Evolutionary conservation across 2,113 vertebrate genomes (phyloP), one percentile per base, ranked within the genome.

Genomic region (Ondatra zibethicus): DNA sequence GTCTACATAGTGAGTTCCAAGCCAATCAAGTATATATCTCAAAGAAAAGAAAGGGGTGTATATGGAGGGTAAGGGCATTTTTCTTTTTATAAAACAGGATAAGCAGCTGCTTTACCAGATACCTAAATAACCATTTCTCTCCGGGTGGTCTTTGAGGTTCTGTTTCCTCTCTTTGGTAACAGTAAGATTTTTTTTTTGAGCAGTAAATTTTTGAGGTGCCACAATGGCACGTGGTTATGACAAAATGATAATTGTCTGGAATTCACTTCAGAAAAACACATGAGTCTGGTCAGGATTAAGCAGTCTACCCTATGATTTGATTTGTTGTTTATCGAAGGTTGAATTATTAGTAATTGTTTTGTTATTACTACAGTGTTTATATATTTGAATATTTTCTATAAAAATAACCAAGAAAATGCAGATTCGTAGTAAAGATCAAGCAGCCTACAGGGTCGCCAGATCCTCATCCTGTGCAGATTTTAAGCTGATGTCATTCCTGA

Each of bases 191-290:
- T n/a, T n/a, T n/a, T n/a, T n/a, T n/a, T n/a, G n/a, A n/a, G n/a
- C n/a, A n/a, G n/a, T n/a, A n/a, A n/a, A n/a, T n/a, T n/a, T 91
- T 95, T 61, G 77, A 87, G 76, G 45, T 78, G 27, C 92, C 36
- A 75, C 72, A 73, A n/a, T 6, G 14, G 81, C 61, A 78, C 12
- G 5, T 80, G 45, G 84, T 61, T 93, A 81, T 76, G 50, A 75
- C 23, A 8, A 45, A 50, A 58, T 10, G 17, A 76, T 66, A 52
- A 27, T 58, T 80, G 42, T 39, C 58, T 81, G 55, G 39, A 17
- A 92, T 88, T 93, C 88, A 33, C 42, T 58, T 82, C 42, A 65
- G 33, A 92, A 72, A 84, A 65, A 58, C 55, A 66, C 4, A 58
- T 17, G 52, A 66, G 52, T 88, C 55, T 9, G 25, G 65, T 52